Evolutionary conservation across 2,888 invertebrate genomes (phyloP).

Genomic region (Coenonympha glycerion): DNA sequence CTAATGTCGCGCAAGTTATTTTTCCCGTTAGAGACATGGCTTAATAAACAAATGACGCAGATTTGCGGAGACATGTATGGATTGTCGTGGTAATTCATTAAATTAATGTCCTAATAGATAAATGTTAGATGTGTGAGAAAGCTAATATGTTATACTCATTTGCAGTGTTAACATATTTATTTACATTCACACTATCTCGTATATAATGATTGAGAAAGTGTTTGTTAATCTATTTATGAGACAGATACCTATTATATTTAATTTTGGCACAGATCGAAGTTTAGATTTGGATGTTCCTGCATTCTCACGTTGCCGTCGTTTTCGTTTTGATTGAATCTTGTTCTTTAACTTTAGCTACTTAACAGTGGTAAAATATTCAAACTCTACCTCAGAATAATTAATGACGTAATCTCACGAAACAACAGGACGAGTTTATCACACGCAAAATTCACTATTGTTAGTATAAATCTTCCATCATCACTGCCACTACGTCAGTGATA

Average conservation of each 20-base stretch:
- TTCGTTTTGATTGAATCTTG: no score
- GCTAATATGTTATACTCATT: conserved; percentile 5
- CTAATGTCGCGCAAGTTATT: conserved; percentile 30
- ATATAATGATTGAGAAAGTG: neutral
- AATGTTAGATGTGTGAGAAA: conserved; percentile 18
- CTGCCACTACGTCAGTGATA: neutral
- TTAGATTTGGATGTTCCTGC: no score
- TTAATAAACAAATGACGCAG: conserved; percentile 29
- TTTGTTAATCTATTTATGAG: neutral
- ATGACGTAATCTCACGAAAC: no score
- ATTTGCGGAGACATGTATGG: conserved; percentile 24
- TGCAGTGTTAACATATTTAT: neutral
- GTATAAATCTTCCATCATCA: conserved; percentile 3
- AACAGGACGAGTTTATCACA: no score
- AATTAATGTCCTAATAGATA: conserved; percentile 20
- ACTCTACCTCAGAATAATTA: no score
- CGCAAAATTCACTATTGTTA: no score
- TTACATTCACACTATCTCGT: neutral
- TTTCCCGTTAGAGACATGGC: conserved; percentile 15
- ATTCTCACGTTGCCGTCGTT: no score
- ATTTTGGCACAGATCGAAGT: no score
- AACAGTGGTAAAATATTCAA: no score
- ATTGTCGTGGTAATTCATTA: conserved; percentile 15
- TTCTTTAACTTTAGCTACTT: no score
- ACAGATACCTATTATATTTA: no score